phyloP scores from a whole-genome alignment of 2,888 invertebrate genomes.

The Polylopha cassiicola region DNA sequence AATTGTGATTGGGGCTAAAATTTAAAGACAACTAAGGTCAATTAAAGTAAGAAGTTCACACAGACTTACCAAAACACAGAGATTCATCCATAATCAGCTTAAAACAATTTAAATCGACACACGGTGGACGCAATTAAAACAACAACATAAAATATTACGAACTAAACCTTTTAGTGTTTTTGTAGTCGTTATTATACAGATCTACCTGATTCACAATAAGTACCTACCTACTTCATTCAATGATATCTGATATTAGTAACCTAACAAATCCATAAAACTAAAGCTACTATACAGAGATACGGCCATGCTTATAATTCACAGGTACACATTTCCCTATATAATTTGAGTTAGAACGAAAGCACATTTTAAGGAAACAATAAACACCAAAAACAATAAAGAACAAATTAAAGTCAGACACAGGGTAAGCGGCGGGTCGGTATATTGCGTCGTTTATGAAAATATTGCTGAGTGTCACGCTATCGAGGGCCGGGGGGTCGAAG shows the following conservation, averaged over 20 bases:
- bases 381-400: slow-evolving; percentile 70
- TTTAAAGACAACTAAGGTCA: too few relatives aligned
- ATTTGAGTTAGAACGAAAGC: slow-evolving; percentile 49
- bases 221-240: too few relatives aligned
- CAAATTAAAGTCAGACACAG: slow-evolving; percentile 64
- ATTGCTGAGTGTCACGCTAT: slow-evolving; percentile 65
- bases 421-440: slow-evolving; percentile 44
- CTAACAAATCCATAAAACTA: too few relatives aligned
- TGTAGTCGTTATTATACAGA: too few relatives aligned
- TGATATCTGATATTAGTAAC: too few relatives aligned
- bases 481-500: slow-evolving; percentile 41
- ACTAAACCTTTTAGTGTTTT: too few relatives aligned
- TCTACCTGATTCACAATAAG: too few relatives aligned
- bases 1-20: too few relatives aligned
- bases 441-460: slow-evolving; percentile 52
- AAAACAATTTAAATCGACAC: slow-evolving; percentile 12
- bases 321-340: slow-evolving; percentile 37
- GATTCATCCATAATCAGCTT: too few relatives aligned
- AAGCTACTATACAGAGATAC: slow-evolving; percentile 31
- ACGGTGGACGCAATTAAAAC: slow-evolving; percentile 14
- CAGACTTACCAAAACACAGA: too few relatives aligned
- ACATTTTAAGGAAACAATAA: slow-evolving; percentile 67
- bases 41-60: too few relatives aligned
- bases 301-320: slow-evolving; percentile 37
- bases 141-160: slow-evolving; percentile 13